These are phyloP conservation scores for Vidua macroura DNA, from an alignment of 2,113 vertebrate species.

Conservation along the genomic window DNA sequence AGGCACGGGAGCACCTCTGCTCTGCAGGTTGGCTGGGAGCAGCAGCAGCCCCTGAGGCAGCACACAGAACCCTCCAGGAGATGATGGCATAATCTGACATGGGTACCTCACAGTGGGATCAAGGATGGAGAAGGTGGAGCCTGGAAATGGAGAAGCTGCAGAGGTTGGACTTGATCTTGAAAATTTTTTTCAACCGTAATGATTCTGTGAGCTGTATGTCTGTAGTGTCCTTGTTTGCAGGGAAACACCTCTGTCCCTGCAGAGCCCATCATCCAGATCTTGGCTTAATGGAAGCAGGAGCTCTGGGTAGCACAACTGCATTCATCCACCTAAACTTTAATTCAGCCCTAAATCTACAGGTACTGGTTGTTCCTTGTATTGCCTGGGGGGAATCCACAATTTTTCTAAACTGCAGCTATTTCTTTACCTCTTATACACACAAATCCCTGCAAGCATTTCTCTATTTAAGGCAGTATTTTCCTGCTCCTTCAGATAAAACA, in stretches of 20 bases:
- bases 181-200: not conserved
- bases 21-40: not conserved
- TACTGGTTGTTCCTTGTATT: not conserved
- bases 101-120: rapidly evolving
- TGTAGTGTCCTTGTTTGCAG: not conserved
- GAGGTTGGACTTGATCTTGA: not conserved
- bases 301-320: not conserved
- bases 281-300: not conserved
- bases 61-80: not conserved
- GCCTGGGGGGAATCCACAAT: not conserved
- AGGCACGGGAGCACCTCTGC: not conserved
- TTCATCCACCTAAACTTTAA: not conserved
- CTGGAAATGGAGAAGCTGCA: not conserved
- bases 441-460: not conserved
- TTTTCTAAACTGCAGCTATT: not conserved
- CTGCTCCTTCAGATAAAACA: not conserved
- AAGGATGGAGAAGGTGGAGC: not conserved
- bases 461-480: not conserved
- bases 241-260: not conserved
- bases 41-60: not conserved
- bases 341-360: not conserved
- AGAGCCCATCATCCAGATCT: not conserved
- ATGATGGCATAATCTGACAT: rapidly evolving
- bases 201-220: not conserved
- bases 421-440: not conserved